Percentiles rank a stretch among this genome's conserved stretches.
Evolutionary conservation across 2,888 invertebrate genomes (phyloP).

Genomic region (Rhodophaea formosa): DNA sequence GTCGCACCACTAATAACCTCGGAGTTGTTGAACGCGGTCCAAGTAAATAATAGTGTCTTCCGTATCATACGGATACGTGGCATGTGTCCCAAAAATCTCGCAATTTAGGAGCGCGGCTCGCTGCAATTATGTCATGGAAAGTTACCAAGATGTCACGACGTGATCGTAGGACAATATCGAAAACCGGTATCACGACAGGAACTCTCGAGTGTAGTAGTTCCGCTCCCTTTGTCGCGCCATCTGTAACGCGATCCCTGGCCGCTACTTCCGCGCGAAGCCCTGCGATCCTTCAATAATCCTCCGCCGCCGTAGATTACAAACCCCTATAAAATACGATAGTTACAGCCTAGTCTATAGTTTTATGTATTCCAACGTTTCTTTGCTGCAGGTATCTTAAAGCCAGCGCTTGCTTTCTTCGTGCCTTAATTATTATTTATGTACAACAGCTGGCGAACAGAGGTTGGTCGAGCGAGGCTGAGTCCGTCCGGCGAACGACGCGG

Average conservation of each 20-base stretch:
- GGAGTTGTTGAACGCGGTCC: slow-evolving; percentile 66
- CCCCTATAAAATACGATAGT: slow-evolving; percentile 10
- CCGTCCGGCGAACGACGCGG: slow-evolving; percentile 77
- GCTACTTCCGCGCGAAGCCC: slow-evolving; percentile 77
- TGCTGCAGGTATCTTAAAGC: slow-evolving; percentile 35
- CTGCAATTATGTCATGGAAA: not conserved
- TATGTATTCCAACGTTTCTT: not conserved
- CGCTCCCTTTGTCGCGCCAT: slow-evolving; percentile 63
- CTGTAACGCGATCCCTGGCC: slow-evolving; percentile 67
- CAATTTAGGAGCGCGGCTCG: slow-evolving; percentile 32
- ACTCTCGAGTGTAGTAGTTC: slow-evolving; percentile 64
- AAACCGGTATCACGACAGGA: slow-evolving; percentile 51
- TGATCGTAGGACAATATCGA: slow-evolving; percentile 38
- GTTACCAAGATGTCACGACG: slow-evolving; percentile 17
- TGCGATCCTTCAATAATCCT: slow-evolving; percentile 61
- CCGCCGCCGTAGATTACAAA: slow-evolving; percentile 45
- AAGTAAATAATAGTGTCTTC: slow-evolving; percentile 66
- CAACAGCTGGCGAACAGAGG: slow-evolving; percentile 78
- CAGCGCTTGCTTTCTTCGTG: slow-evolving; percentile 67
- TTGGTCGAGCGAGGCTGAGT: slow-evolving; percentile 66
- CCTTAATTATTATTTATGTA: slow-evolving; percentile 80
- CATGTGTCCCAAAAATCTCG: slow-evolving; percentile 52
- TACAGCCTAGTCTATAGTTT: not conserved
- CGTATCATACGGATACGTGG: slow-evolving; percentile 58
- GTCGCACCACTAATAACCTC: slow-evolving; percentile 57